phyloP scores from a whole-genome alignment of 2,888 invertebrate species.

The Craniophora ligustri region DNA sequence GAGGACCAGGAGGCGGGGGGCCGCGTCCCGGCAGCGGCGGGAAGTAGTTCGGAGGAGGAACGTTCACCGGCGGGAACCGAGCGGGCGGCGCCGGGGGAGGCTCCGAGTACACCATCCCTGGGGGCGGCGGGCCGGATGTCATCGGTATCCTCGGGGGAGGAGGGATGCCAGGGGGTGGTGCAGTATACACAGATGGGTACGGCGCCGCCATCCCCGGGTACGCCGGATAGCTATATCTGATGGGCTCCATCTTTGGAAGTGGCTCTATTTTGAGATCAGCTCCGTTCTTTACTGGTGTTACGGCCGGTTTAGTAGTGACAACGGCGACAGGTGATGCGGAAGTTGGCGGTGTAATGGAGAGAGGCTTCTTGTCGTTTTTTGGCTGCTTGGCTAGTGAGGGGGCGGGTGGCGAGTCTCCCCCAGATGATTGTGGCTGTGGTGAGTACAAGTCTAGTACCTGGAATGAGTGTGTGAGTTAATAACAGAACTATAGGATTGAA shows the following conservation, averaged over 20 bases:
- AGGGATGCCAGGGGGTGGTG: constrained; percentile 72
- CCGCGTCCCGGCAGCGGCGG: constrained; percentile 67
- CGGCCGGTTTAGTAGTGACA: constrained; percentile 59
- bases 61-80: constrained; percentile 73
- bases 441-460: constrained; percentile 96
- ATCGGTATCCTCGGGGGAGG: constrained; percentile 72
- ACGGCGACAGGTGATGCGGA: constrained; percentile 83
- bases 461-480: too few relatives aligned
- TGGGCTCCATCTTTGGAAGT: constrained; percentile 74
- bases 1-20: constrained; percentile 71
- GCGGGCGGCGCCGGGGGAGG: constrained; percentile 75
- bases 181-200: constrained; percentile 81
- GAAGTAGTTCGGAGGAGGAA: constrained; percentile 81
- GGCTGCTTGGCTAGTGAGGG: constrained; percentile 79
- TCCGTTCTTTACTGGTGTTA: constrained; percentile 82
- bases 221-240: constrained; percentile 71
- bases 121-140: constrained; percentile 59
- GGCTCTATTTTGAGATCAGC: constrained; percentile 74
- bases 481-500: too few relatives aligned
- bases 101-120: constrained; percentile 77
- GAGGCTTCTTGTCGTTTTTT: constrained; percentile 88
- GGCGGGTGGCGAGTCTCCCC: constrained; percentile 91
- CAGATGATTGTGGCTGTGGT: constrained; percentile 89
- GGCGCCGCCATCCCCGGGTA: constrained; percentile 73
- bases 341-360: constrained; percentile 84